Conservation (phyloP, 1,140 invertebrate genomes). For the Heliconius himera region DNA sequence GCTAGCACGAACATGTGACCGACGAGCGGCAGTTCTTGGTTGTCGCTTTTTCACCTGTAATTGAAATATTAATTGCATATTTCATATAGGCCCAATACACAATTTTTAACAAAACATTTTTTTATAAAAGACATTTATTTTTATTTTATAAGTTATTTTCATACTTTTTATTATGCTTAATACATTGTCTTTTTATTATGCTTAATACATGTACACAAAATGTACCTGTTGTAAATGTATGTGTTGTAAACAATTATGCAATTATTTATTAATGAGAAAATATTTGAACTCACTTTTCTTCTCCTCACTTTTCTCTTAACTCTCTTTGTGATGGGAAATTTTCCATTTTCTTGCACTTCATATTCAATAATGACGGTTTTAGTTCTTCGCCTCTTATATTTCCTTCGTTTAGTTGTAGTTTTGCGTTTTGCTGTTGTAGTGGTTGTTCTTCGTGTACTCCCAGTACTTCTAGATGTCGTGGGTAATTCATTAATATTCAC, state of each 20-base stretch:
- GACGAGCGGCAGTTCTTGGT: constrained; percentile 73
- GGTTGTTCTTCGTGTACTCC: constrained; percentile 36
- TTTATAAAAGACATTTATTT: too few species aligned
- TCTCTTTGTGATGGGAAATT: constrained; percentile 80
- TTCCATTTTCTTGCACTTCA: constrained; percentile 81
- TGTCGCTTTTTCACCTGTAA: constrained; percentile 59
- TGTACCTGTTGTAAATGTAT: too few species aligned
- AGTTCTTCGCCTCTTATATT: constrained; percentile 63
- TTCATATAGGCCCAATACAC: too few species aligned
- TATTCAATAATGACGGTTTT: constrained; percentile 82
- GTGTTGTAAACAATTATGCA: too few species aligned
- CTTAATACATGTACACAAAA: too few species aligned
- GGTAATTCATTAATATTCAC: constrained; percentile 42
- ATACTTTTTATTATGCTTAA: too few species aligned
- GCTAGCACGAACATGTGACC: constrained; percentile 64
- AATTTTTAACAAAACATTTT: too few species aligned
- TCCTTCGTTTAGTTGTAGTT: constrained; percentile 48
- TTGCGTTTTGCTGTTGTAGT: constrained; percentile 38
- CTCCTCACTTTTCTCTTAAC: constrained; percentile 72
- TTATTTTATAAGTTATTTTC: too few species aligned
- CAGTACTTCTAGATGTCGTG: constrained; percentile 44
- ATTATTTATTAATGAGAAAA: too few species aligned
- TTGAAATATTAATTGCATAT: constrained; percentile 6
- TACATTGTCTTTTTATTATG: too few species aligned
- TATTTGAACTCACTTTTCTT: constrained; percentile 59